These are phyloP conservation scores for Rhabdophis nuchalis DNA, from an alignment of 2,797 vertebrate genomes.

Conservation along the genomic window DNA sequence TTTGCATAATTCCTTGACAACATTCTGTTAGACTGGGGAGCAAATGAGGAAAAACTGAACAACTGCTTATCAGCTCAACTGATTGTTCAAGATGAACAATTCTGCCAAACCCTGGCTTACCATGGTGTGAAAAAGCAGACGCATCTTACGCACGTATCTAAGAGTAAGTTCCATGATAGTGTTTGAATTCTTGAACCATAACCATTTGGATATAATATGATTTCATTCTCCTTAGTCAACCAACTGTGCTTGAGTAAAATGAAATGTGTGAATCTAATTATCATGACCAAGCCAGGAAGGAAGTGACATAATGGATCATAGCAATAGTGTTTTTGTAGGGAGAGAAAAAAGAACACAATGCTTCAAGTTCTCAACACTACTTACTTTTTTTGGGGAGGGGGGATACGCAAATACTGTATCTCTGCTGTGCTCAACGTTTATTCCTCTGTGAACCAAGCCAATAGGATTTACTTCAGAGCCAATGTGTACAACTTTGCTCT, in stretches of 20 bases:
- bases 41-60: background rate
- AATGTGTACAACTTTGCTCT: background rate
- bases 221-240: background rate
- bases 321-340: background rate
- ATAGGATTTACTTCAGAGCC: background rate
- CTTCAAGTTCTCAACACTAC: background rate
- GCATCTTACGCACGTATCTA: background rate
- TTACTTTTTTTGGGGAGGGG: background rate
- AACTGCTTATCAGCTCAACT: background rate
- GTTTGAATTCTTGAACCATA: background rate
- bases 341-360: background rate
- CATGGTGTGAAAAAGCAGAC: background rate
- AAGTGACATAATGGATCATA: background rate
- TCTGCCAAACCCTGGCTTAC: background rate
- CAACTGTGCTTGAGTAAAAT: background rate
- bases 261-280: background rate
- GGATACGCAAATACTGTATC: background rate
- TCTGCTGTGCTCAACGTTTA: background rate
- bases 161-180: background rate
- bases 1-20: background rate
- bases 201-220: background rate
- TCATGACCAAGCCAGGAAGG: background rate
- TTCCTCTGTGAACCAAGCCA: background rate
- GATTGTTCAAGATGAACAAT: background rate
- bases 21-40: background rate